These are phyloP conservation scores for Glaucidium brasilianum DNA, from an alignment of 2,113 vertebrate genomes.

Conservation along the genomic window DNA sequence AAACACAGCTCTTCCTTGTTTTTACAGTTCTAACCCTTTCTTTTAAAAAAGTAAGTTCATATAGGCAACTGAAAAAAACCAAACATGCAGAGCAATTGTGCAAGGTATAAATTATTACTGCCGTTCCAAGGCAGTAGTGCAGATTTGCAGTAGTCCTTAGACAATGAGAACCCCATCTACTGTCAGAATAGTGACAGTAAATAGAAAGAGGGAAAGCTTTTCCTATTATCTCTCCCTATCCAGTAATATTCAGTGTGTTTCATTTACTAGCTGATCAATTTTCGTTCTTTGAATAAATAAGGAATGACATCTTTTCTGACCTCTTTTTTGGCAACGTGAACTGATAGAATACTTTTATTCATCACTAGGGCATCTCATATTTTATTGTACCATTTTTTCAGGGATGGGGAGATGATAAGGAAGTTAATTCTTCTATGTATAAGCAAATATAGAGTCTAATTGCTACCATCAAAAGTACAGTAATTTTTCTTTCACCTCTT, in stretches of 20 bases:
- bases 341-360: not conserved
- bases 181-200: not conserved
- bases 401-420: not conserved
- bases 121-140: not conserved
- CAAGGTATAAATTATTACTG: not conserved
- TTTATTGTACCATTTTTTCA: slow-evolving; percentile 7
- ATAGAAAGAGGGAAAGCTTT: not conserved
- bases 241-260: not conserved
- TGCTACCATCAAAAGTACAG: not conserved
- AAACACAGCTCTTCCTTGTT: not conserved
- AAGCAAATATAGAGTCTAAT: slow-evolving; percentile 1
- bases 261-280: not conserved
- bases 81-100: not conserved
- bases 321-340: not conserved
- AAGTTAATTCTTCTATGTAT: not conserved
- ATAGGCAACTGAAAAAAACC: not conserved
- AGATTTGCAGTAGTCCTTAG: not conserved
- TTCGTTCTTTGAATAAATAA: not conserved
- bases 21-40: not conserved
- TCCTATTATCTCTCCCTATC: not conserved
- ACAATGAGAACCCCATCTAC: not conserved
- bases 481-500: slow-evolving; percentile 31
- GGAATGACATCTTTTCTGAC: not conserved
- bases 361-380: not conserved
- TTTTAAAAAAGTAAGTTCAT: no score